Evolutionary conservation across 23 tunicate species (phyloP).

Genomic region (Botrylloides violaceus): DNA sequence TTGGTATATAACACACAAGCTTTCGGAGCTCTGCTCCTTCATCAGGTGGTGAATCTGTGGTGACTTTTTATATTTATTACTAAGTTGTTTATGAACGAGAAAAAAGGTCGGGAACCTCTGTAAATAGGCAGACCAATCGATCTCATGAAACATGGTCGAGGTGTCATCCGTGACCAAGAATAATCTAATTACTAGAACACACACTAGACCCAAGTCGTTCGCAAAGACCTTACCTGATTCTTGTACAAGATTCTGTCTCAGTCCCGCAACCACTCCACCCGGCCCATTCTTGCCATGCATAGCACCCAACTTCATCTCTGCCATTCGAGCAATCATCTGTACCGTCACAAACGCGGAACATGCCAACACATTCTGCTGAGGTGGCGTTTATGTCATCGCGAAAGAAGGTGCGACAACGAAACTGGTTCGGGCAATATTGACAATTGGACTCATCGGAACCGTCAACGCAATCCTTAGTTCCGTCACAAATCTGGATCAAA

Average conservation of each 20-base stretch:
- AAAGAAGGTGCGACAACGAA: slow-evolving; percentile 46
- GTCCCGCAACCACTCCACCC: slow-evolving; percentile 54
- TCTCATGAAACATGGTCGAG: no score
- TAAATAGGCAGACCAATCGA: no score
- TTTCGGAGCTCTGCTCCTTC: no score
- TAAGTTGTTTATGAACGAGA: no score
- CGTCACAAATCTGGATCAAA: slow-evolving; percentile 70
- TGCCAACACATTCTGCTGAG: slow-evolving; percentile 66
- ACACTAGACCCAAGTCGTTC: no score
- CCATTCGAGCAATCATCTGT: slow-evolving; percentile 38
- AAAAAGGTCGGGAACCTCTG: no score
- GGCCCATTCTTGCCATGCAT: slow-evolving; percentile 65
- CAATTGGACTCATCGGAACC: slow-evolving; percentile 85
- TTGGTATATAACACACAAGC: no score
- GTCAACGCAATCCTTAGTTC: slow-evolving; percentile 67
- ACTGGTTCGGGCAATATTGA: slow-evolving; percentile 55
- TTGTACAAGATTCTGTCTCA: slow-evolving; percentile 24
- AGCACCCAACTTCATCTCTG: slow-evolving; percentile 45
- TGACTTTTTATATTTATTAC: no score
- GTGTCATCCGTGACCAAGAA: no score
- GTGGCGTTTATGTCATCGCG: slow-evolving; percentile 41
- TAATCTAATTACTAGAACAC: no score
- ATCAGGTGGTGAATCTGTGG: no score
- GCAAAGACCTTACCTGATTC: slow-evolving; percentile 55
- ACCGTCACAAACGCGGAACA: slow-evolving; percentile 76